These are phyloP conservation scores for Cyaniris semiargus DNA, from an alignment of 2,888 invertebrate genomes.

Conservation along the genomic window DNA sequence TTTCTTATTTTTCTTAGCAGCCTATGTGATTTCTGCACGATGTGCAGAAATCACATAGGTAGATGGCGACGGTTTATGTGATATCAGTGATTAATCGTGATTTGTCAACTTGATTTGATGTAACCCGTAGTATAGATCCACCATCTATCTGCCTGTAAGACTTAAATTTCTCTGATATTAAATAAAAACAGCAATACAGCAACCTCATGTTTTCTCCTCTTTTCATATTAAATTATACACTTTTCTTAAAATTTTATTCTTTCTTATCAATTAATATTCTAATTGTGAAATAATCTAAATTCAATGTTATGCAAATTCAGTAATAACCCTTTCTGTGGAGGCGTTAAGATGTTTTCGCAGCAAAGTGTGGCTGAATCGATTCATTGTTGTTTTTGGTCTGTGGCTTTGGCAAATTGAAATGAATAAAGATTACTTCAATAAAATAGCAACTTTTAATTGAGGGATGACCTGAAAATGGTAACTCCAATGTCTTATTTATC, in stretches of 20 bases:
- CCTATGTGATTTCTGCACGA: no score
- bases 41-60: no score
- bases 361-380: conserved; percentile 60
- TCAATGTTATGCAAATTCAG: conserved; percentile 70
- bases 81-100: no score
- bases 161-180: no score
- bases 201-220: background rate
- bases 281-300: conserved; percentile 50
- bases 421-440: conserved; percentile 58
- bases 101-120: no score
- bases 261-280: conserved; percentile 5
- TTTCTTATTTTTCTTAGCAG: no score
- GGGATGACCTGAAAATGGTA: conserved; percentile 14
- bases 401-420: conserved; percentile 58
- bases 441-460: conserved; percentile 37
- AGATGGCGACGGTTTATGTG: no score
- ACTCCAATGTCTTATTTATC: conserved; percentile 2
- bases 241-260: background rate
- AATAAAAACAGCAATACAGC: no score
- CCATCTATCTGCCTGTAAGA: no score
- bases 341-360: conserved; percentile 75
- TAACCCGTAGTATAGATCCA: no score
- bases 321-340: conserved; percentile 56
- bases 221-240: background rate
- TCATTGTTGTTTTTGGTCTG: conserved; percentile 57